Percentiles rank a stretch among this genome's conserved stretches.
Evolutionary conservation across 2,888 invertebrate genomes (phyloP).

Genomic region (Scaptomyza polygonia): DNA sequence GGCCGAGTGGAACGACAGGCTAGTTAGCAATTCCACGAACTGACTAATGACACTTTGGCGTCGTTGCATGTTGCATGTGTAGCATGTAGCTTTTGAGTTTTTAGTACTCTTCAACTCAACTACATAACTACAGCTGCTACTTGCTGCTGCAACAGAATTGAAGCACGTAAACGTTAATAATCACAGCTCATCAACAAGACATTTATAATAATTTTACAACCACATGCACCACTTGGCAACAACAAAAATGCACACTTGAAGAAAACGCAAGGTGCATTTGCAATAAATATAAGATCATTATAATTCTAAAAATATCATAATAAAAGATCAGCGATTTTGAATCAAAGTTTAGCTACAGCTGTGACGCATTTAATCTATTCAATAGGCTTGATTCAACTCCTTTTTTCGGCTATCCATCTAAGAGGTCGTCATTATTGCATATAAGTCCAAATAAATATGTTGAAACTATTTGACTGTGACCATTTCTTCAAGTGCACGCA

Average conservation of each 20-base stretch:
- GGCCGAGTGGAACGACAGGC: conserved; percentile 58
- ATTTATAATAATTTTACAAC: conserved; percentile 78
- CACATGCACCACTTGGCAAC: conserved; percentile 51
- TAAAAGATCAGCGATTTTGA: no score
- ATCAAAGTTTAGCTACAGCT: no score
- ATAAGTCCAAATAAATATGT: no score
- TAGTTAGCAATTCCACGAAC: conserved; percentile 72
- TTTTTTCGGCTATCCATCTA: no score
- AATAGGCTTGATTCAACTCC: no score
- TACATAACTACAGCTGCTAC: background rate
- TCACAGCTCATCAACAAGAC: conserved; percentile 77
- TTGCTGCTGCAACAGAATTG: conserved; percentile 46
- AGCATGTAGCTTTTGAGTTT: conserved; percentile 46
- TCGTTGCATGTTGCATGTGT: conserved; percentile 52
- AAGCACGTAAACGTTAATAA: conserved; percentile 75
- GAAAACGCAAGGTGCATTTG: background rate
- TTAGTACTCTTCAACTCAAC: conserved; percentile 5
- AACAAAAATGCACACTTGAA: conserved; percentile 9
- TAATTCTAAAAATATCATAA: no score
- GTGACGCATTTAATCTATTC: no score
- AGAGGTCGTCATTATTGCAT: no score
- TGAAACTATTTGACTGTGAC: background rate
- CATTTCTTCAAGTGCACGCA: conserved; percentile 1
- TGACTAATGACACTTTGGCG: conserved; percentile 74
- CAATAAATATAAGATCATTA: no score